Evolutionary conservation across 1,140 invertebrate species (phyloP).

Genomic region (Fopius arisanus): DNA sequence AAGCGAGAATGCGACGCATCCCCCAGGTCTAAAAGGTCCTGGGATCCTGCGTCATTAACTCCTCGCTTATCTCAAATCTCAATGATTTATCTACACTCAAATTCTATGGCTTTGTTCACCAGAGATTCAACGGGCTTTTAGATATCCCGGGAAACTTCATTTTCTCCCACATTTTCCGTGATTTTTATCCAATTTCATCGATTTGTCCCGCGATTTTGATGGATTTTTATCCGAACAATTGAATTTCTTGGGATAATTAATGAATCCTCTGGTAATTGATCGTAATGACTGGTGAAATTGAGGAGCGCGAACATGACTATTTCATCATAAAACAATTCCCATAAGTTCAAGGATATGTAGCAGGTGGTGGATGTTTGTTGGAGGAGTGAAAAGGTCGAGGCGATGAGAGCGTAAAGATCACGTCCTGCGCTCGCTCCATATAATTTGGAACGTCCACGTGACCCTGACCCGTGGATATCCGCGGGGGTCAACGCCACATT

Average conservation of each 20-base stretch:
- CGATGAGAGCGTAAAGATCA: constrained; percentile 31
- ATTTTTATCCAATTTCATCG: no score
- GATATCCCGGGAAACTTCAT: neutral
- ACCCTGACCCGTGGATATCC: constrained; percentile 43
- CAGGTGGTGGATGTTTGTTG: constrained; percentile 14
- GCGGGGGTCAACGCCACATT: constrained; percentile 58
- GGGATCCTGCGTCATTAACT: constrained; percentile 30
- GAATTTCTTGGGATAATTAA: no score
- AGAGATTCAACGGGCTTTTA: neutral
- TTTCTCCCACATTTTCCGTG: neutral
- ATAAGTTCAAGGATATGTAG: constrained; percentile 18
- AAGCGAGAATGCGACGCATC: constrained; percentile 28
- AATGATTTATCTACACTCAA: constrained; percentile 23
- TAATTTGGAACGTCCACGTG: constrained; percentile 63
- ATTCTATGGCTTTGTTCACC: constrained; percentile 14
- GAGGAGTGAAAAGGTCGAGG: constrained; percentile 17
- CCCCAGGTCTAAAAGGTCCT: constrained; percentile 7
- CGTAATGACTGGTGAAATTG: neutral
- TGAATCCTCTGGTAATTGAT: no score
- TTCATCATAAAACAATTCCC: neutral
- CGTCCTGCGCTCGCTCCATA: constrained; percentile 55
- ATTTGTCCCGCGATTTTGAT: no score
- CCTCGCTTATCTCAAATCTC: constrained; percentile 19
- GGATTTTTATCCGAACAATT: no score
- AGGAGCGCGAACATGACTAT: neutral